Base-by-base conservation (phyloP, 37 sponge, comb jelly and placozoan species). In the Eunapius fragilis region DNA sequence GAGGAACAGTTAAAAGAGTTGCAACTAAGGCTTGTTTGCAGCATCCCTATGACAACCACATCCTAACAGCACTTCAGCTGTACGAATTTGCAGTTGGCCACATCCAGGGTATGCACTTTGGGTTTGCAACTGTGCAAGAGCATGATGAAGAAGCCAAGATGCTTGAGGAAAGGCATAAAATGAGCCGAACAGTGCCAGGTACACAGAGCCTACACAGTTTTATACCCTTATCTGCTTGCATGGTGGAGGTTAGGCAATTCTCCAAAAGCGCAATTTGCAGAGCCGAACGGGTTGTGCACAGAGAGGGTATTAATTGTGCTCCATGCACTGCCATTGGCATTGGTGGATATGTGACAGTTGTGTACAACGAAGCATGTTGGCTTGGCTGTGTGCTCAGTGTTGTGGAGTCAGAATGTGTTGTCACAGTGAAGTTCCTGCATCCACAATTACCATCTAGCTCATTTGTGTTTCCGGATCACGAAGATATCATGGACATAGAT, bases 241-340 rank as follows among this genome's bases (percentile, higher is more conserved):
- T 24, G n/a, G 32, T 87, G 31, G 23, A 71, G n/a, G 80, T 80
- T 36, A 41, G 37, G 47, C 27, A 22, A 22, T 87, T 49, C 72
- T 87, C 80, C 25, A 23, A 25, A 33, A 80, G 58, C 35, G 71
- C 48, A 71, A 80, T 67, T 31, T 37, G 37, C n/a, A 80, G 74
- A 76, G 78, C 45, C 30, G 88, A 88, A 37, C 75, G 99, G 99
- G 67, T 92, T 93, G 76, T 93, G 94, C 19, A 98, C 99, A 24
- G 99, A 98, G 34, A 98, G 92, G 7, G 99, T 94, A 45, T 88
- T 92, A 41, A 41, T 41, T 41, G 41, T 41, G 41, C 41, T 41
- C 84, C 82, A 27, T 48, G 82, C 14, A 28, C 25, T 70, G 30
- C 70, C 10, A 74, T 83, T 14, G 41, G 33, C 11, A 77, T 88